A percentile compares a stretch with the other conserved stretches of the same genome.
phyloP scores from a whole-genome alignment of 1,140 invertebrate genomes.

The Drosophila azteca region DNA sequence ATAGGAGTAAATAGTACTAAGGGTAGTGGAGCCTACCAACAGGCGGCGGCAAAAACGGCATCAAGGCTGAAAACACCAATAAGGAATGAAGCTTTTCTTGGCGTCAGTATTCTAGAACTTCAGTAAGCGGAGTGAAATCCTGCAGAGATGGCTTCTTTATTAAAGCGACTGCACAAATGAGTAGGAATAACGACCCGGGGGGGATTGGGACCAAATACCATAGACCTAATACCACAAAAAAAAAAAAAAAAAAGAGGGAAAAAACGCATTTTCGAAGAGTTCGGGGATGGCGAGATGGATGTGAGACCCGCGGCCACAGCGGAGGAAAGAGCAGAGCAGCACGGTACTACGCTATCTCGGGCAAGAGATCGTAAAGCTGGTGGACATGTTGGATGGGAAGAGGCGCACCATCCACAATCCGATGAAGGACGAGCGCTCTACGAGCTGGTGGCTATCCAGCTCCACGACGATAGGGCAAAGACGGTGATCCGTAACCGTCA shows the following conservation, averaged over 20 bases:
- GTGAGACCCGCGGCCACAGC: not conserved
- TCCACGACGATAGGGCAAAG: not conserved
- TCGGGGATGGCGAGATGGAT: not conserved
- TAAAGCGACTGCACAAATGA: not conserved
- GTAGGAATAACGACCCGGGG: not conserved
- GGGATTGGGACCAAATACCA: not conserved
- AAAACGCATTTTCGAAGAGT: not conserved
- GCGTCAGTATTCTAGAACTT: not conserved
- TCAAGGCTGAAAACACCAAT: conserved; percentile 62
- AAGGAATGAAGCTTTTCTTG: too few species aligned
- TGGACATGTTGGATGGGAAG: not conserved
- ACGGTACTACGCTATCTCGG: not conserved
- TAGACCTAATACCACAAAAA: not conserved
- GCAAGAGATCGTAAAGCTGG: not conserved
- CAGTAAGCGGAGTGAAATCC: not conserved
- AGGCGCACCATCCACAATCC: not conserved
- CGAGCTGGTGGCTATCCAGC: not conserved
- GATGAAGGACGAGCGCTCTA: not conserved
- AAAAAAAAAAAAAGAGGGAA: not conserved
- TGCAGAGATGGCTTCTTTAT: not conserved
- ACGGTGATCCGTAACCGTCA: too few species aligned
- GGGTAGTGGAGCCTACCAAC: too few species aligned
- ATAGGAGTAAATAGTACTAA: too few species aligned
- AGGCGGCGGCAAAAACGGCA: not conserved
- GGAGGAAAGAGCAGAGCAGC: not conserved